A percentile compares a stretch with the other conserved stretches of the same genome.
These are phyloP conservation scores for Chrysemys picta DNA, from an alignment of 2,113 vertebrate genomes.

Conservation along the genomic window DNA sequence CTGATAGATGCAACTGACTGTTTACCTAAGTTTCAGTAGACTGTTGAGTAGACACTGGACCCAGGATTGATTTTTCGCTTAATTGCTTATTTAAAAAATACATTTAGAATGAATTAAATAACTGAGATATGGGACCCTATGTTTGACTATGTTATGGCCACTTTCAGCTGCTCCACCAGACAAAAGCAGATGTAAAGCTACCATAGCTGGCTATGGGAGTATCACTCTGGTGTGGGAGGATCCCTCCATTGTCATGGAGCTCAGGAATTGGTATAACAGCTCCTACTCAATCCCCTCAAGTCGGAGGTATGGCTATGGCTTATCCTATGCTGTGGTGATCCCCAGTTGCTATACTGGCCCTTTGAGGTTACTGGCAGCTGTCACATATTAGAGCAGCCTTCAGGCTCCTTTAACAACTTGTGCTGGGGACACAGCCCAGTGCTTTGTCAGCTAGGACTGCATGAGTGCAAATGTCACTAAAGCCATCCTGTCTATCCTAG, in stretches of 20 bases:
- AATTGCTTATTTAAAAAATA: not conserved
- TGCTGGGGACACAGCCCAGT: not conserved
- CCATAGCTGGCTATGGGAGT: not conserved
- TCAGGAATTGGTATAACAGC: not conserved
- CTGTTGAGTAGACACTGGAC: not conserved
- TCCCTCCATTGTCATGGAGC: not conserved
- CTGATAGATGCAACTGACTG: not conserved
- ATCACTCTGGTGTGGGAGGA: not conserved
- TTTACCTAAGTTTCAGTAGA: not conserved
- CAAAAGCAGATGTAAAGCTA: not conserved
- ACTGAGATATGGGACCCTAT: not conserved
- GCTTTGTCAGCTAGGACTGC: not conserved
- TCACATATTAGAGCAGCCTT: not conserved
- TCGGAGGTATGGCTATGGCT: not conserved
- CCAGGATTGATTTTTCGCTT: not conserved
- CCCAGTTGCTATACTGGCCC: not conserved
- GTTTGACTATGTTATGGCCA: not conserved
- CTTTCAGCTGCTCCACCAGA: not conserved
- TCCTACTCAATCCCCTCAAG: not conserved
- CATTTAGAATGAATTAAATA: not conserved
- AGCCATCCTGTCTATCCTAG: not conserved
- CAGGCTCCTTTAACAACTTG: not conserved
- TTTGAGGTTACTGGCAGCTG: not conserved
- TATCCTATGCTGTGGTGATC: not conserved
- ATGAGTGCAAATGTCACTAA: not conserved